Evolutionary conservation across 2,113 vertebrate genomes (phyloP).

Genomic region (Ariopsis seemanni): DNA sequence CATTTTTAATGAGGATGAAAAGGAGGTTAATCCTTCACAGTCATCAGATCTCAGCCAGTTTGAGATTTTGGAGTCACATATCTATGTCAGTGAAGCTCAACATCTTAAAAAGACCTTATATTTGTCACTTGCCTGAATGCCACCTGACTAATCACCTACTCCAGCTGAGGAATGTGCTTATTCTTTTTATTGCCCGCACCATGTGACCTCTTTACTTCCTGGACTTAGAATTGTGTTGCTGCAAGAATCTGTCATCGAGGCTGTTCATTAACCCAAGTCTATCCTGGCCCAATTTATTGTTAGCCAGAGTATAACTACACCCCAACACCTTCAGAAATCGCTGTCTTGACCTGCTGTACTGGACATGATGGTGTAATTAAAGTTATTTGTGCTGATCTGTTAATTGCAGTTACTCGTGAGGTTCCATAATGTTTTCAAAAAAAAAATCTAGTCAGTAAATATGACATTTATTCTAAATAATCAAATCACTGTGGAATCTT

Average conservation of each 20-base stretch:
- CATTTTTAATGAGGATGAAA: not conserved
- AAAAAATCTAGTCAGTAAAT: not conserved
- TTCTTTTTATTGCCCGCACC: conserved; percentile 49
- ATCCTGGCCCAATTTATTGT: not conserved
- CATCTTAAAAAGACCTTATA: not conserved
- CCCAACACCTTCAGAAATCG: not conserved
- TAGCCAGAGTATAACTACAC: not conserved
- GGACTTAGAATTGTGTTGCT: not conserved
- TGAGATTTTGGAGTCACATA: not conserved
- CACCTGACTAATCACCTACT: conserved; percentile 41
- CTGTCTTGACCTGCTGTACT: not conserved
- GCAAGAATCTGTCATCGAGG: not conserved
- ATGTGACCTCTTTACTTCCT: conserved; percentile 20
- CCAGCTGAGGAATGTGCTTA: conserved; percentile 52
- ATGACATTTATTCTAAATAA: not conserved
- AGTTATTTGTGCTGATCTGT: not conserved
- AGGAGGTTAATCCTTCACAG: not conserved
- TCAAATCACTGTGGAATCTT: not conserved
- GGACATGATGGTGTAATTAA: not conserved
- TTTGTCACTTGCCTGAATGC: not conserved
- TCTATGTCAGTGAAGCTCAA: not conserved
- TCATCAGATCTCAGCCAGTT: not conserved
- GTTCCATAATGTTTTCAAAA: not conserved
- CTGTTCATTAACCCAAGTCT: conserved; percentile 19
- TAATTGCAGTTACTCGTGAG: not conserved